A percentile compares a stretch with the other conserved stretches of the same genome.
These are phyloP conservation scores for Vireo griseus DNA, from an alignment of 2,797 vertebrate genomes.

Conservation along the genomic window DNA sequence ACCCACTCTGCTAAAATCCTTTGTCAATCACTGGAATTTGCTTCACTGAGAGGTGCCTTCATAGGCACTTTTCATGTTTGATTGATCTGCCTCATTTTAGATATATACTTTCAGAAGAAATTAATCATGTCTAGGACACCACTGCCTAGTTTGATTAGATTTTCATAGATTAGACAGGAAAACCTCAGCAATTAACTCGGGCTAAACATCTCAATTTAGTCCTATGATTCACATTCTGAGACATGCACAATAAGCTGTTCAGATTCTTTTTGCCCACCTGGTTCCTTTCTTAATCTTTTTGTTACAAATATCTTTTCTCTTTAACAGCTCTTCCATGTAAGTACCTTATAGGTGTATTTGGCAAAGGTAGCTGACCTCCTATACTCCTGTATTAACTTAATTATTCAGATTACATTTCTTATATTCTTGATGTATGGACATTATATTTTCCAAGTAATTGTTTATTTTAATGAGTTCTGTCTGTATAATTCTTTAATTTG, in stretches of 20 bases:
- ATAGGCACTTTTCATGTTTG: not conserved
- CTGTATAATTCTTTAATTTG: not conserved
- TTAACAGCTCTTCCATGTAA: not conserved
- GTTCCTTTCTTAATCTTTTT: not conserved
- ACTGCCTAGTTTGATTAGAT: not conserved
- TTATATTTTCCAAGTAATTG: not conserved
- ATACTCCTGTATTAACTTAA: not conserved
- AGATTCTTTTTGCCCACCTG: not conserved
- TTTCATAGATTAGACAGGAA: not conserved
- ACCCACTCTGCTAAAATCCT: not conserved
- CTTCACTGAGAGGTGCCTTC: not conserved
- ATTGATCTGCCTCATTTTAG: not conserved
- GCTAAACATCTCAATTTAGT: not conserved
- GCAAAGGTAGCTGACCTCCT: not conserved
- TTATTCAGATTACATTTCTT: not conserved
- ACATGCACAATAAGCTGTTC: not conserved
- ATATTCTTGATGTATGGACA: not conserved
- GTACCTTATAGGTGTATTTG: not conserved
- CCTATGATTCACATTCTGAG: not conserved
- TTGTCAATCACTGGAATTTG: not conserved
- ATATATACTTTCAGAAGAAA: not conserved
- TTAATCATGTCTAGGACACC: not conserved
- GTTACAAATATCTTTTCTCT: not conserved
- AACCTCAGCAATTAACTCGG: not conserved
- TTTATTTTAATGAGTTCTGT: not conserved